Conservation (phyloP, 2,888 invertebrate species). For the Orthosia gothica region DNA sequence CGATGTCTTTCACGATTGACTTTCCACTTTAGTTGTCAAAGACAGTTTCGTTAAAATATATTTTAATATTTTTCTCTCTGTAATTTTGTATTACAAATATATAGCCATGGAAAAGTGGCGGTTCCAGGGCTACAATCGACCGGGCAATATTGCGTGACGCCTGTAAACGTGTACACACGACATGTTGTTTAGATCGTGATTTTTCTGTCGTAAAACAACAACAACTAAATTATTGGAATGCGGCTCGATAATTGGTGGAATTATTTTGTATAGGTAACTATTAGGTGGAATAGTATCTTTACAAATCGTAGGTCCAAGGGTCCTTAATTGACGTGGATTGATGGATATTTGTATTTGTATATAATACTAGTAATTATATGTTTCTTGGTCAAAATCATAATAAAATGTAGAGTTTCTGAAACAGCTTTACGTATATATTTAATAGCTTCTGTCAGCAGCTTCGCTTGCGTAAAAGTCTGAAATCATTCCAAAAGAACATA, state of each 20-base stretch:
- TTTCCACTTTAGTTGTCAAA: neutral
- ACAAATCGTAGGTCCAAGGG: constrained; percentile 12
- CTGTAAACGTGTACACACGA: constrained; percentile 48
- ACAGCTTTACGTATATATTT: too few relatives aligned
- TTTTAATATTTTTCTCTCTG: neutral
- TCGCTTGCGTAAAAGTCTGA: too few relatives aligned
- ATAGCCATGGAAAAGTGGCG: constrained; percentile 9
- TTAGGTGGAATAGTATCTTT: neutral
- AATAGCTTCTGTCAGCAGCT: too few relatives aligned
- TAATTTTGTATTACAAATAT: constrained; percentile 12
- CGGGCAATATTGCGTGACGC: constrained; percentile 57
- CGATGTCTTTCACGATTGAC: too few relatives aligned
- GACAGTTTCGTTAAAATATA: too few relatives aligned
- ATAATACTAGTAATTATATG: neutral
- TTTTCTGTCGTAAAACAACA: constrained; percentile 44
- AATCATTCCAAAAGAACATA: too few relatives aligned
- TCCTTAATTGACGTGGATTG: constrained; percentile 15
- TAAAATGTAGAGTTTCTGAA: neutral
- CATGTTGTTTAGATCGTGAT: constrained; percentile 50
- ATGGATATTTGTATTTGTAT: neutral
- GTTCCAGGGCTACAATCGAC: constrained; percentile 37
- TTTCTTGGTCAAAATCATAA: neutral
- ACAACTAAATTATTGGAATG: constrained; percentile 53
- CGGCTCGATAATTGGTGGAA: constrained; percentile 14
- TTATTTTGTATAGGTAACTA: neutral